These are phyloP conservation scores for Macrochelys suwanniensis DNA, from an alignment of 2,797 vertebrate species.

Conservation along the genomic window DNA sequence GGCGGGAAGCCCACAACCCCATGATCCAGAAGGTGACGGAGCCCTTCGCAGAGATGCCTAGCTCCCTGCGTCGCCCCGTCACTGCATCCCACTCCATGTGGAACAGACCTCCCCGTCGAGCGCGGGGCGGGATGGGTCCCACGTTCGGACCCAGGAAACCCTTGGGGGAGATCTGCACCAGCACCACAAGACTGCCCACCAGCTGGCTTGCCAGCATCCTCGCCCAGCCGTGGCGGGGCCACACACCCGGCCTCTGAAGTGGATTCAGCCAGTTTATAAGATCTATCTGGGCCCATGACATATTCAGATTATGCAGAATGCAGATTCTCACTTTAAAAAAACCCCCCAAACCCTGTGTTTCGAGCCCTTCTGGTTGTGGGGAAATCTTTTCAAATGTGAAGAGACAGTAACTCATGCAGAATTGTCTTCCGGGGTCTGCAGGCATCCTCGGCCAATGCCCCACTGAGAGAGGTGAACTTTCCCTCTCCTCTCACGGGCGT, in stretches of 20 bases:
- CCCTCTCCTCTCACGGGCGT: not conserved
- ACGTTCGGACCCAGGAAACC: not conserved
- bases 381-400: not conserved
- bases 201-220: not conserved
- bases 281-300: not conserved
- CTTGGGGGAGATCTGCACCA: not conserved
- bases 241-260: not conserved
- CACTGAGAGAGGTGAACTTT: not conserved
- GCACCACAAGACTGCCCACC: not conserved
- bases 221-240: not conserved
- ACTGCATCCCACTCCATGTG: not conserved
- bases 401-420: not conserved
- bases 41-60: not conserved
- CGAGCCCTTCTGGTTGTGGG: not conserved
- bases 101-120: not conserved
- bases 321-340: not conserved
- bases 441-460: not conserved
- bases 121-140: not conserved
- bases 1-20: conserved; percentile 83
- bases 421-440: not conserved
- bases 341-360: not conserved
- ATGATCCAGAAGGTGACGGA: conserved; percentile 91
- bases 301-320: not conserved
- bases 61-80: not conserved
- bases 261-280: not conserved